Evolutionary conservation across 2,113 vertebrate genomes (phyloP).

Genomic region (Thermophis baileyi): DNA sequence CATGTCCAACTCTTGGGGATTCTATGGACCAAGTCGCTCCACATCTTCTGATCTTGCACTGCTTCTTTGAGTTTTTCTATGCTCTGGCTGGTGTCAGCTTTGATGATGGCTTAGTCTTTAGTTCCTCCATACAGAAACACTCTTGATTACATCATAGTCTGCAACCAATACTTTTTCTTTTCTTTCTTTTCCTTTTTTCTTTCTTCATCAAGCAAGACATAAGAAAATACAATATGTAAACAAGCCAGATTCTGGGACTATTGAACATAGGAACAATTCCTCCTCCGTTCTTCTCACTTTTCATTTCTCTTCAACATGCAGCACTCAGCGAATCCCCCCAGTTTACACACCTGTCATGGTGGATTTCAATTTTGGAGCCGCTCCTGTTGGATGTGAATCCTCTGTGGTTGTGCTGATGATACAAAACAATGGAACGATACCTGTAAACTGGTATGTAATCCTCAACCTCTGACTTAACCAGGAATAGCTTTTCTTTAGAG

Average conservation of each 20-base stretch:
- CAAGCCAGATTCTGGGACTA: neutral
- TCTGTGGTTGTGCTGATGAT: slow-evolving; percentile 77
- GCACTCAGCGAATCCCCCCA: slow-evolving; percentile 66
- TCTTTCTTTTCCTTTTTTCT: neutral
- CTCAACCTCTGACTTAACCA: neutral
- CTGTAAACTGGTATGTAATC: slow-evolving; percentile 81
- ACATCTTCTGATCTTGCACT: neutral
- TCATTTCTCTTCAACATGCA: slow-evolving; percentile 49
- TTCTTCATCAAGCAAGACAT: neutral
- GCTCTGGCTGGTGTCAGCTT: neutral
- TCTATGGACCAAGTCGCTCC: neutral
- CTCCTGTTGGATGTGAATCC: slow-evolving; percentile 73
- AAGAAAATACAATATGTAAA: too few relatives aligned
- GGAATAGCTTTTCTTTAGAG: neutral
- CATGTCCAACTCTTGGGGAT: neutral
- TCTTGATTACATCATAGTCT: neutral
- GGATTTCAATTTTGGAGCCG: slow-evolving; percentile 86
- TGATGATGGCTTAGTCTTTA: neutral
- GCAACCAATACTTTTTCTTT: neutral
- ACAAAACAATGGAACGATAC: slow-evolving; percentile 78
- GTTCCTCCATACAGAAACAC: neutral
- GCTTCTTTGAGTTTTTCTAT: neutral
- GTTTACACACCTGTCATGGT: slow-evolving; percentile 75
- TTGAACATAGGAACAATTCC: neutral
- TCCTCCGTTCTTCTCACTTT: neutral